phyloP scores from a whole-genome alignment of 2,113 vertebrate species.

The Chloebia gouldiae region DNA sequence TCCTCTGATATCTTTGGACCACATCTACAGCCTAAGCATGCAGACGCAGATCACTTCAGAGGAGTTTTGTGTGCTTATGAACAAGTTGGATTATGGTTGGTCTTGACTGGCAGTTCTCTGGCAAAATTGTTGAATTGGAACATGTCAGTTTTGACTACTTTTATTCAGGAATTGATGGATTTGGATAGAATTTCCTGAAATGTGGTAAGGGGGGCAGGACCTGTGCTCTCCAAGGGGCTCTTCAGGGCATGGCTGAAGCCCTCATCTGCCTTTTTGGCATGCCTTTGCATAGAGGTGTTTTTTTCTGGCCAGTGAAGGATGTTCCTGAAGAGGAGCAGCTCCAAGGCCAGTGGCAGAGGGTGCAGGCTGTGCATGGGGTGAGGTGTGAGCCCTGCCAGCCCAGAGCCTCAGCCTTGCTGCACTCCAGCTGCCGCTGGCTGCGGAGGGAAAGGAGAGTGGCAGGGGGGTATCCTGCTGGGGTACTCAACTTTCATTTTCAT shows the following conservation, averaged over 20 bases:
- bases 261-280: background rate
- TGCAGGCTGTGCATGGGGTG: background rate
- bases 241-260: background rate
- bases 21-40: background rate
- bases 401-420: fast-evolving
- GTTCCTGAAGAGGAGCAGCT: background rate
- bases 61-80: background rate
- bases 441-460: background rate
- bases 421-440: fast-evolving
- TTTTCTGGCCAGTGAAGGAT: background rate
- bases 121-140: background rate
- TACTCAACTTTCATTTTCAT: background rate
- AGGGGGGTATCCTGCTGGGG: fast-evolving
- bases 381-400: background rate
- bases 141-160: background rate
- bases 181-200: background rate
- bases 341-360: background rate
- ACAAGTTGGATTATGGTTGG: background rate
- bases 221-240: background rate
- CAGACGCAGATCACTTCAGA: background rate
- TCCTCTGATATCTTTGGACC: background rate
- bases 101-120: background rate
- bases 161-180: background rate
- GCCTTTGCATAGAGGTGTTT: background rate
- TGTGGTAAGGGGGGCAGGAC: background rate